These are phyloP conservation scores for Xenus cinereus DNA, from an alignment of 2,113 vertebrate species.

Conservation along the genomic window DNA sequence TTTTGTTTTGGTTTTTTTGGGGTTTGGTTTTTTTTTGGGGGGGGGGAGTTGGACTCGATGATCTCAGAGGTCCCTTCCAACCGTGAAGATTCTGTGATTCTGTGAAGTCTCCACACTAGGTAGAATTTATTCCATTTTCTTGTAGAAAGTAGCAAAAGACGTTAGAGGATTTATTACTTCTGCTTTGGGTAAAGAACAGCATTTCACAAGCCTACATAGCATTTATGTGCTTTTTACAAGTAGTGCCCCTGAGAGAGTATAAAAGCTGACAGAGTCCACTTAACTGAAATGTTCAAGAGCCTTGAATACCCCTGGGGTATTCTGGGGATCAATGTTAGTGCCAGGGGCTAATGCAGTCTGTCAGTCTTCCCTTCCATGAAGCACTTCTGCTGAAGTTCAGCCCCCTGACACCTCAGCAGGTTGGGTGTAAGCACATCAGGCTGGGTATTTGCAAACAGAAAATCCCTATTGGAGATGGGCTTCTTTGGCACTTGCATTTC, in stretches of 20 bases:
- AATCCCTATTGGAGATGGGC: neutral
- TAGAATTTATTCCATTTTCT: neutral
- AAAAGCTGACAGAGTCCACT: neutral
- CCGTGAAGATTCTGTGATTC: no score
- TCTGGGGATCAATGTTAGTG: neutral
- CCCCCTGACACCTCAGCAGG: neutral
- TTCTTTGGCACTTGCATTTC: neutral
- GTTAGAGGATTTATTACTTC: neutral
- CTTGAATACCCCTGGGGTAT: neutral
- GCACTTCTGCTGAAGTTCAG: neutral
- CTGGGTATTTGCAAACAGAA: neutral
- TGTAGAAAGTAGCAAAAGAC: neutral
- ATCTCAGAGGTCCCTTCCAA: no score
- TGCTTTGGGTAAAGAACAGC: neutral
- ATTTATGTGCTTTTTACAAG: neutral
- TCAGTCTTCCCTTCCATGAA: neutral
- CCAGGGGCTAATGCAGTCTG: neutral
- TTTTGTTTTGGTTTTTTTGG: no score
- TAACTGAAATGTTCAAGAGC: neutral
- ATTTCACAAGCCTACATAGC: neutral
- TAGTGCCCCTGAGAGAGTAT: neutral
- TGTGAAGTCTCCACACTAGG: neutral
- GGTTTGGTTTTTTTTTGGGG: no score
- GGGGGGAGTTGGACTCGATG: no score
- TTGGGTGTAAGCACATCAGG: neutral